Base-by-base conservation (phyloP, 92 coral and sea anemone genomes). In the Montipora capitata region DNA sequence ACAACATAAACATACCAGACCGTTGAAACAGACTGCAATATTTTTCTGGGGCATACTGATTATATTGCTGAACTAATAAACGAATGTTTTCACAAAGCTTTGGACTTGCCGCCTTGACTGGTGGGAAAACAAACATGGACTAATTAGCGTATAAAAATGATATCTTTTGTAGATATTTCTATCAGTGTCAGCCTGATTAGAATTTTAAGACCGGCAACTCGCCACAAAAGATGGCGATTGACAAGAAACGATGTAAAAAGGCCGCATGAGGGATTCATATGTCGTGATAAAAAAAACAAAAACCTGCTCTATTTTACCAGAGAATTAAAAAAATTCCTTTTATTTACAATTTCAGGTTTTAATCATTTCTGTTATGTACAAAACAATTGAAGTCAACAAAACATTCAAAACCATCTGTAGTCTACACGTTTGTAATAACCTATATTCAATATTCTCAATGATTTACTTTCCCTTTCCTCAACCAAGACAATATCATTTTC, bases 71-170 rank as follows among this genome's bases (percentile, higher is more conserved):
- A 77, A 13, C 3, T 17, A 40, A 77, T 45, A 40, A 59, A 48
- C 38, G 64, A 67, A 80, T 67, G 42, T 49, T 54, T 10, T 27
- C 8, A 14, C 45, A 80, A 68, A 51, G 64, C 40, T 15, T 42
- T 67, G 66, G 38, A 4, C 15, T 20, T 18, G 85, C 64, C 85
- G 68, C 68, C 52, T 57, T 49, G 40, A 38, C 68, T 81, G 13
- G n/a, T 58, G n/a, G 57, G 63, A 17, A 81, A 81, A 69, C 77
- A 69, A 80, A 80, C 40, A 68, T 10, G 6, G 35, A 41, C 52
- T 68, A 68, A 81, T 68, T 68, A 68, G 85, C 85, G 70, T 48
- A 81, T 54, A 8, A 54, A 0, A 81, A 39, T 27, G 76, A 81
- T 76, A 81, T 66, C 77, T 52, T 52, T 52, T 52, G 49, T 69